These are phyloP conservation scores for Scaptomyza parva DNA, from an alignment of 2,888 invertebrate species.

Conservation along the genomic window DNA sequence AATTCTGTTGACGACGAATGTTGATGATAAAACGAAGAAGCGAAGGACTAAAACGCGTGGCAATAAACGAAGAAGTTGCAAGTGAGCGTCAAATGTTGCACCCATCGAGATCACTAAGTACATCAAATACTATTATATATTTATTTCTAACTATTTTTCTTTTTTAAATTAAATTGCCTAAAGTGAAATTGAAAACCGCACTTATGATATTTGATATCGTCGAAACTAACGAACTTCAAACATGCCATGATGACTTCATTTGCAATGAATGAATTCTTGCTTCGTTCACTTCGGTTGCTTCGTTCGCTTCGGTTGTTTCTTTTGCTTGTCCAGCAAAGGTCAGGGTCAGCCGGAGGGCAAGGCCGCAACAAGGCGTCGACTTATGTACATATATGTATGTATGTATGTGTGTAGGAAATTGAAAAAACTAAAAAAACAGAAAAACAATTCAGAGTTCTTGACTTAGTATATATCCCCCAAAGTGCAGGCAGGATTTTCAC, in stretches of 20 bases:
- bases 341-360: constrained; percentile 34
- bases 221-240: not conserved
- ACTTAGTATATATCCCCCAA: not conserved
- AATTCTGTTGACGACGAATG: not conserved
- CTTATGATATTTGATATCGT: not conserved
- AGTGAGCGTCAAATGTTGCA: constrained; percentile 1
- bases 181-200: not conserved
- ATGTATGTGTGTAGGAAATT: no score
- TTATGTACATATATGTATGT: not conserved
- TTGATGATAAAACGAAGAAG: constrained; percentile 3
- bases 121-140: not conserved
- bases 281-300: no score
- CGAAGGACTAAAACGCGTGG: constrained; percentile 15
- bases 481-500: not conserved
- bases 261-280: constrained; percentile 2
- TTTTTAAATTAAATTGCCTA: not conserved
- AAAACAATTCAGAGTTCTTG: not conserved
- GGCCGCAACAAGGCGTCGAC: constrained; percentile 25
- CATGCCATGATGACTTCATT: constrained; percentile 48
- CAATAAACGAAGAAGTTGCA: constrained; percentile 38
- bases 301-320: no score
- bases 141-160: not conserved
- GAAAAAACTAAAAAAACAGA: no score
- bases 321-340: constrained; percentile 23
- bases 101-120: not conserved